Percentiles rank a stretch among this genome's conserved stretches.
Evolutionary conservation across 2,888 invertebrate genomes (phyloP).

Genomic region (Lithophane ornitopus): DNA sequence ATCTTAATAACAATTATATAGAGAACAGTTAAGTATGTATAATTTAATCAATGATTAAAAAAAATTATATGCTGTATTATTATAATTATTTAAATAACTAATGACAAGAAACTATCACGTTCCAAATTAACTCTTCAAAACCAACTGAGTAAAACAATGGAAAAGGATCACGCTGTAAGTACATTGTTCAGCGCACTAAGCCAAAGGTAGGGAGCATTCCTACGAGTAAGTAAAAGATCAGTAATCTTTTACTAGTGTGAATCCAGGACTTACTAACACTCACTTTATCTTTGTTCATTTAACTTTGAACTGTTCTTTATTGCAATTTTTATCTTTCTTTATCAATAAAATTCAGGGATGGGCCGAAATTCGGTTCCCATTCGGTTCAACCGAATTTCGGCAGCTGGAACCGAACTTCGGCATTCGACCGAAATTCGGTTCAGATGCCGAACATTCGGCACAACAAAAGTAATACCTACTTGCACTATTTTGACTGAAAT

Average conservation of each 20-base stretch:
- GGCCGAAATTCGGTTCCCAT: no score
- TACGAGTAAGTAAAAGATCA: conserved; percentile 60
- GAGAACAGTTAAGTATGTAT: no score
- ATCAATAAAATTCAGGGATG: not conserved
- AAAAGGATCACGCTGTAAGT: conserved; percentile 51
- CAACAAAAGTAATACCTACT: no score
- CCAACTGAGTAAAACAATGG: not conserved
- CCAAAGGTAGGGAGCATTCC: conserved; percentile 47
- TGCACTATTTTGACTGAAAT: no score
- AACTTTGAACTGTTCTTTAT: conserved; percentile 19
- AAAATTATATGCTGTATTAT: no score
- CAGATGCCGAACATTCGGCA: no score
- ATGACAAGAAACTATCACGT: not conserved
- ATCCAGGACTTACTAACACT: conserved; percentile 43
- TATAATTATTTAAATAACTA: not conserved
- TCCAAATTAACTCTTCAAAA: not conserved
- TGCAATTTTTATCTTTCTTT: not conserved
- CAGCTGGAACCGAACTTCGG: no score
- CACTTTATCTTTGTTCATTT: conserved; percentile 32
- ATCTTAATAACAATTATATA: no score
- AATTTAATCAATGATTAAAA: no score
- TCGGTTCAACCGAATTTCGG: no score
- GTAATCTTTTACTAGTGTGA: conserved; percentile 61
- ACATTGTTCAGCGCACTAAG: conserved; percentile 34
- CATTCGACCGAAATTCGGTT: no score